Evolutionary conservation across 2,888 invertebrate genomes (phyloP).

Genomic region (Matsumyia berberina): DNA sequence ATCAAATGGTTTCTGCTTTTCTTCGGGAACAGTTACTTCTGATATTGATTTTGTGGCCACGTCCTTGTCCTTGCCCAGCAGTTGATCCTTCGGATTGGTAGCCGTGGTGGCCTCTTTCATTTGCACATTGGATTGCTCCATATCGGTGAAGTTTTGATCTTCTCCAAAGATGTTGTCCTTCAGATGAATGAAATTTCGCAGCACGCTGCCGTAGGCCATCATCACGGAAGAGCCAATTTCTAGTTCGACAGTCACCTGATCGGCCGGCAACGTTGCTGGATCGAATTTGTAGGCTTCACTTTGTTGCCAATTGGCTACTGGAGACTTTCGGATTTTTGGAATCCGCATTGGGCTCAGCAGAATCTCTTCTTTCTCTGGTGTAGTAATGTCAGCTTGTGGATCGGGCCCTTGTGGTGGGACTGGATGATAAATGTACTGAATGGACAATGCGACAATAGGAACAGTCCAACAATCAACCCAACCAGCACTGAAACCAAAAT

Average conservation of each 20-base stretch:
- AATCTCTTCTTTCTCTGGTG: conserved; percentile 97
- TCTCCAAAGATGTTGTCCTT: conserved; percentile 99
- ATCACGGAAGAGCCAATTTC: conserved; percentile 97
- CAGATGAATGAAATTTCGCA: conserved; percentile 94
- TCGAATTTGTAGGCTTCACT: conserved; percentile 92
- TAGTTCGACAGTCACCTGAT: conserved; percentile 95
- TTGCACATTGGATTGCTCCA: conserved; percentile 88
- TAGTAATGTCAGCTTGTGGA: conserved; percentile 96
- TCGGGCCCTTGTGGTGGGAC: conserved; percentile 94
- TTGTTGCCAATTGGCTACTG: conserved; percentile 88
- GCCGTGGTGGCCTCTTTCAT: conserved; percentile 84
- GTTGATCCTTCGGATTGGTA: conserved; percentile 82
- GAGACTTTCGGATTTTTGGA: conserved; percentile 90
- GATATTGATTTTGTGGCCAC: conserved; percentile 83
- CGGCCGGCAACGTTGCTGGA: conserved; percentile 92
- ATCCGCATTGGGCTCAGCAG: conserved; percentile 96
- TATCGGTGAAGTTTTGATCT: conserved; percentile 96
- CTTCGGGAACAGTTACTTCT: conserved; percentile 85
- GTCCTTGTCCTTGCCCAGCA: conserved; percentile 80
- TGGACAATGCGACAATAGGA: conserved; percentile 95
- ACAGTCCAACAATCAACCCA: conserved; percentile 99
- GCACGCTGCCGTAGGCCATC: conserved; percentile 95
- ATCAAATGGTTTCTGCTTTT: conserved; percentile 91
- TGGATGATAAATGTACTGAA: conserved; percentile 96
- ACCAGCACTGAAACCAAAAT: conserved; percentile 85